Evolutionary conservation across 92 coral and sea anemone species (phyloP).

Genomic region (Porites divaricata): DNA sequence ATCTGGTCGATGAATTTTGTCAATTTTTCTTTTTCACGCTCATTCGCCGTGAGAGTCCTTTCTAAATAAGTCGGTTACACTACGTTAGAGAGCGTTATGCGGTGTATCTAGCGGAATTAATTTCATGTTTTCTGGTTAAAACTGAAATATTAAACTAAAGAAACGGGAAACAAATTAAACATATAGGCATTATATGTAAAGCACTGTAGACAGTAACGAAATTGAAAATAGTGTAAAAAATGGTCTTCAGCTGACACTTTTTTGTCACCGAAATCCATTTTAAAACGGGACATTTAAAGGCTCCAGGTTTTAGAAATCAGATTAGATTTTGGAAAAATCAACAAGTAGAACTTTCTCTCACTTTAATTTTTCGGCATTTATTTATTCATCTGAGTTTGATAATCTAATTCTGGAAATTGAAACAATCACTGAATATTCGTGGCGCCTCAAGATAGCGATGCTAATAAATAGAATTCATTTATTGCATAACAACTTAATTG

Average conservation of each 20-base stretch:
- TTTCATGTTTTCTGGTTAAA: neutral
- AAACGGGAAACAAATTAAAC: too few relatives aligned
- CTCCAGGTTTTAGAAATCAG: neutral
- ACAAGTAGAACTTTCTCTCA: neutral
- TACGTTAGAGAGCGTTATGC: neutral
- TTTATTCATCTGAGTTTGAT: neutral
- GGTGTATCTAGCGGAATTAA: neutral
- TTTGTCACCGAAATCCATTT: neutral
- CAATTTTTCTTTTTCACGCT: neutral
- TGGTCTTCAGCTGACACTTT: neutral
- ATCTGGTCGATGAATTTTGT: neutral
- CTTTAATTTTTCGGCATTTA: neutral
- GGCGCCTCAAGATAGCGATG: neutral
- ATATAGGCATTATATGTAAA: too few relatives aligned
- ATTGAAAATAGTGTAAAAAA: neutral
- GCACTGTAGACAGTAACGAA: too few relatives aligned
- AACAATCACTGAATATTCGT: slow-evolving; percentile 6
- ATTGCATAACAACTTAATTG: neutral
- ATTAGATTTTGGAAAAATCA: neutral
- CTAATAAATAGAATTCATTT: neutral
- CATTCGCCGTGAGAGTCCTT: neutral
- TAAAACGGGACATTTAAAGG: neutral
- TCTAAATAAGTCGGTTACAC: neutral
- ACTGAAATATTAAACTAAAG: neutral
- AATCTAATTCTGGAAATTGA: slow-evolving; percentile 2